A percentile compares a stretch with the other conserved stretches of the same genome.
These are phyloP conservation scores for Tympanoctomys barrerae DNA, from an alignment of 2,797 vertebrate species.

Conservation along the genomic window DNA sequence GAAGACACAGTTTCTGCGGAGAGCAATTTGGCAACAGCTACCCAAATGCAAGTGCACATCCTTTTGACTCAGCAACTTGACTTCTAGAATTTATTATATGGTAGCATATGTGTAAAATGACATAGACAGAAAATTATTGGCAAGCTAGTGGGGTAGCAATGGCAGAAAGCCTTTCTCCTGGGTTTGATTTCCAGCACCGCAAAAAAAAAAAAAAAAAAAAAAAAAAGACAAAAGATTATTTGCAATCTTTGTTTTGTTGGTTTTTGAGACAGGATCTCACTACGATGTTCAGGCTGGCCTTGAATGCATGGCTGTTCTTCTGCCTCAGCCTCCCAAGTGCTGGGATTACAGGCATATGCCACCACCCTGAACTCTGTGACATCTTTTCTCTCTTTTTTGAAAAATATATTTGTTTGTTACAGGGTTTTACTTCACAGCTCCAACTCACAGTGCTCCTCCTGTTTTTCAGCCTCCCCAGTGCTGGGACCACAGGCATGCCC, in stretches of 20 bases:
- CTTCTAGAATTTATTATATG: slow-evolving; percentile 1
- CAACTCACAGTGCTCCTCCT: too few species aligned
- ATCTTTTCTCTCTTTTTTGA: not conserved
- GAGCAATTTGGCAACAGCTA: not conserved
- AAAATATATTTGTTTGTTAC: too few species aligned
- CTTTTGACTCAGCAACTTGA: not conserved
- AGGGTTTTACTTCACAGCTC: too few species aligned
- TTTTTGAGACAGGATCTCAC: not conserved
- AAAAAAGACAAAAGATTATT: not conserved
- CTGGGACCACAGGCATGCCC: too few species aligned
- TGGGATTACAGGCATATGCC: not conserved
- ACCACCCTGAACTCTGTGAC: not conserved
- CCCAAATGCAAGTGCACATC: not conserved
- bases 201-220: not conserved
- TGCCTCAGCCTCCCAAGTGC: not conserved
- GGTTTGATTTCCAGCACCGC: not conserved
- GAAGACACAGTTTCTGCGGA: not conserved
- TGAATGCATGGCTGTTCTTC: not conserved
- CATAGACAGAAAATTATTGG: not conserved
- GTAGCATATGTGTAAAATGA: not conserved
- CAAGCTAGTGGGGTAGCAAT: not conserved
- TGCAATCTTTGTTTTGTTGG: not conserved
- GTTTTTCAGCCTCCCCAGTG: too few species aligned
- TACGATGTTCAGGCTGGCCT: not conserved
- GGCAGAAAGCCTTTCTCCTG: not conserved